Evolutionary conservation across 2,113 vertebrate species (phyloP).

Genomic region (Nannospalax galili): DNA sequence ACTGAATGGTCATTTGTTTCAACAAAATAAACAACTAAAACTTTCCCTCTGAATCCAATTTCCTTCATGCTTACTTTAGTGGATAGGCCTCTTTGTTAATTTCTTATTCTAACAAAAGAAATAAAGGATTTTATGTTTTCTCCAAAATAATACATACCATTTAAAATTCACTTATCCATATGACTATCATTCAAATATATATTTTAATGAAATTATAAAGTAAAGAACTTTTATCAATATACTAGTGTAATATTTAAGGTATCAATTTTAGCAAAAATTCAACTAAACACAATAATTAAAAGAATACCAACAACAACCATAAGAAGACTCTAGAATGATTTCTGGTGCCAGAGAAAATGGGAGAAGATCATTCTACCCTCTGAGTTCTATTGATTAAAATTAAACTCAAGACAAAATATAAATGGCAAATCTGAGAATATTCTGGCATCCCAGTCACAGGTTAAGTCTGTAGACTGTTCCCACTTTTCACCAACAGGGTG

Average conservation of each 20-base stretch:
- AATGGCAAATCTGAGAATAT: neutral
- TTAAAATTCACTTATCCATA: neutral
- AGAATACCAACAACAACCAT: too few species aligned
- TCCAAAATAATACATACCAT: neutral
- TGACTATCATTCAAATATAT: neutral
- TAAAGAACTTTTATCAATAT: neutral
- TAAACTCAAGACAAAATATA: neutral
- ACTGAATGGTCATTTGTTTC: conserved; percentile 10
- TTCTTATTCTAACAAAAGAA: neutral
- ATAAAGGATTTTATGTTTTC: neutral
- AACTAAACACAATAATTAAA: neutral
- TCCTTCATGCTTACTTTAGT: neutral
- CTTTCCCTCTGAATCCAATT: neutral
- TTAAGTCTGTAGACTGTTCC: neutral
- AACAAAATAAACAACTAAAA: conserved; percentile 2
- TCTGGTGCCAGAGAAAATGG: neutral
- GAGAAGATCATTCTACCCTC: neutral
- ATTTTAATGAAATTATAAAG: conserved; percentile 13
- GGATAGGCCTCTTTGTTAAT: neutral
- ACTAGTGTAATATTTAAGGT: neutral
- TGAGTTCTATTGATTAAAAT: neutral
- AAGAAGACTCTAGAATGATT: neutral
- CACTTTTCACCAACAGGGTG: neutral
- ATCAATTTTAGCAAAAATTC: neutral
- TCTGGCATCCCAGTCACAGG: neutral